phyloP scores from a whole-genome alignment of 2,113 vertebrate species.

The Archilochus colubris region DNA sequence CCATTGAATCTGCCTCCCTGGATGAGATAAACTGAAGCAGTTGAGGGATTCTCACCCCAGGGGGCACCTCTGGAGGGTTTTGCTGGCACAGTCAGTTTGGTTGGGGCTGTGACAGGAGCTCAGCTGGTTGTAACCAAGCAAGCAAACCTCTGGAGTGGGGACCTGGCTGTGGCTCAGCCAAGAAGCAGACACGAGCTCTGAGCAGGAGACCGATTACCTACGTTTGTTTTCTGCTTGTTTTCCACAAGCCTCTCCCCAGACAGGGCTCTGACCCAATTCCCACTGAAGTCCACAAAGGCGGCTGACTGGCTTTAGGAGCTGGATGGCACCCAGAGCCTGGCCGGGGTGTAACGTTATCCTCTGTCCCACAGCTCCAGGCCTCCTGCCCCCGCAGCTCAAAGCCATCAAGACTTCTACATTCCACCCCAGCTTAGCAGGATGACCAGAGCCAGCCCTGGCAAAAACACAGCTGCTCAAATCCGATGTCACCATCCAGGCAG shows the following conservation, averaged over 20 bases:
- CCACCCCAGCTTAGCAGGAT: not conserved
- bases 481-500: not conserved
- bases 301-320: not conserved
- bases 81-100: not conserved
- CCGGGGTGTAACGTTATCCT: not conserved
- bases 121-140: accelerated
- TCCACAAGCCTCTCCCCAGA: not conserved
- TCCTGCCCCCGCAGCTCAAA: slow-evolving; percentile 2
- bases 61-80: not conserved
- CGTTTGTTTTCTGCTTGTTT: not conserved
- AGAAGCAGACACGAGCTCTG: not conserved
- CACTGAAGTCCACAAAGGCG: not conserved
- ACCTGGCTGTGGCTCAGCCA: not conserved
- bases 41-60: not conserved
- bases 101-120: accelerated
- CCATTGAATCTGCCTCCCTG: not conserved
- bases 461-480: slow-evolving; percentile 12
- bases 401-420: slow-evolving; percentile 14
- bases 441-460: not conserved
- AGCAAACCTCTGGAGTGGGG: not conserved
- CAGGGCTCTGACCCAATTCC: slow-evolving; percentile 32
- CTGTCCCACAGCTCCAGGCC: slow-evolving; percentile 5
- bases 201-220: not conserved
- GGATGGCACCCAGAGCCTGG: slow-evolving; percentile 1
- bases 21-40: not conserved